Conservation (phyloP, 1,140 invertebrate species). For the Apis mellifera region DNA sequence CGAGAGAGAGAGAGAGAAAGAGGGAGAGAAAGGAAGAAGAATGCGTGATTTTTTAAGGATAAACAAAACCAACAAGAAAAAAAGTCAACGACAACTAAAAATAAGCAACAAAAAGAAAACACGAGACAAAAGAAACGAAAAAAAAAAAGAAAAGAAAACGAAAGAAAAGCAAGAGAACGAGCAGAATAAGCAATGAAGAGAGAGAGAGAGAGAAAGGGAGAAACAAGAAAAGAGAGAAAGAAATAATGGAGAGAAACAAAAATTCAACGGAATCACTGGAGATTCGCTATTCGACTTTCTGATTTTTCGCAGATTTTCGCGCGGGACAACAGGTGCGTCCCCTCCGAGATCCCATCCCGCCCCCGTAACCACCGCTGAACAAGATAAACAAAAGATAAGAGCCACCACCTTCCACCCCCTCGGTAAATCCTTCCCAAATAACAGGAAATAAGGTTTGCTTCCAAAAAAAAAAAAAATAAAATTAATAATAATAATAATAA, state of each 20-base stretch:
- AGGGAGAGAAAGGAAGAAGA: conserved; percentile 51
- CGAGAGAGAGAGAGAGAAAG: conserved; percentile 65
- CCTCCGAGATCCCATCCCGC: conserved; percentile 64
- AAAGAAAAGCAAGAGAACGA: neutral
- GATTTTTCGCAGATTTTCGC: conserved; percentile 74
- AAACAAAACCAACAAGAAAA: conserved; percentile 9
- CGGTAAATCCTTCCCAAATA: conserved; percentile 68
- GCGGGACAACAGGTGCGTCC: conserved; percentile 66
- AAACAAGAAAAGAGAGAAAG: neutral
- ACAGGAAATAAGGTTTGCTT: conserved; percentile 75
- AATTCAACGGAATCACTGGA: conserved; percentile 65
- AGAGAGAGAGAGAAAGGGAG: conserved; percentile 67
- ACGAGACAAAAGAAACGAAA: conserved; percentile 7
- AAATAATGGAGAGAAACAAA: conserved; percentile 46
- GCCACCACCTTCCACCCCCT: conserved; percentile 62
- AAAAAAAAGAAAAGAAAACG: neutral
- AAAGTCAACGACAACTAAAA: conserved; percentile 6
- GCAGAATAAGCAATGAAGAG: conserved; percentile 49
- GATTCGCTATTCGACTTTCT: conserved; percentile 69
- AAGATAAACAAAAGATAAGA: conserved; percentile 42
- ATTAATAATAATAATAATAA: neutral
- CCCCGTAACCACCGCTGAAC: conserved; percentile 57
- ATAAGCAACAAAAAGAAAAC: conserved; percentile 54
- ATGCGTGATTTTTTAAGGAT: conserved; percentile 42
- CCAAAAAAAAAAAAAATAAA: conserved; percentile 64